Evolutionary conservation across 2,113 vertebrate species (phyloP).

Genomic region (Pao palembangensis): DNA sequence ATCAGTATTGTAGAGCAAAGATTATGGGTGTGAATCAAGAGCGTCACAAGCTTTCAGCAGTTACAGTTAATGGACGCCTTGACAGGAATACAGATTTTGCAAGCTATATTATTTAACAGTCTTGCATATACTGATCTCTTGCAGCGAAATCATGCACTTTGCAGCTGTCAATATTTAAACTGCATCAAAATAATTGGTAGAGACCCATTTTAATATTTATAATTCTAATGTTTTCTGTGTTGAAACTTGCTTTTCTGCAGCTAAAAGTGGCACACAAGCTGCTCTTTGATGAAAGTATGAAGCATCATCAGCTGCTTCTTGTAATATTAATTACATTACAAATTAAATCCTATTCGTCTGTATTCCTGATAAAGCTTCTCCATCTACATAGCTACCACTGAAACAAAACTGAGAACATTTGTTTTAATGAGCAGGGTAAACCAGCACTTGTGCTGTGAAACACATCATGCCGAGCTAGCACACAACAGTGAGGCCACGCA

Average conservation of each 20-base stretch:
- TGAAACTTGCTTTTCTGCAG: conserved; percentile 16
- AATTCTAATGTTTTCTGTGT: background rate
- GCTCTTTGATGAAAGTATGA: conserved; percentile 7
- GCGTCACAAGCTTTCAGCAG: too few relatives aligned
- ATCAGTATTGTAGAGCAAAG: too few relatives aligned
- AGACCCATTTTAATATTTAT: conserved; percentile 1
- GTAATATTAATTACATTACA: conserved; percentile 1
- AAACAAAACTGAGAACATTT: background rate
- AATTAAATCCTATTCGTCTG: background rate
- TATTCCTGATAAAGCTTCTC: too few relatives aligned
- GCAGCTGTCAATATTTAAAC: conserved; percentile 2
- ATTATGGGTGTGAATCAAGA: too few relatives aligned
- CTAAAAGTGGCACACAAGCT: conserved; percentile 2
- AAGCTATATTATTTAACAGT: too few relatives aligned
- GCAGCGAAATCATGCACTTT: background rate
- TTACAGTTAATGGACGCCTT: too few relatives aligned
- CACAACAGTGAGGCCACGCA: background rate
- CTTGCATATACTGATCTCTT: too few relatives aligned
- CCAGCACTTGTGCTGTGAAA: background rate
- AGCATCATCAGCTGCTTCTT: conserved; percentile 1
- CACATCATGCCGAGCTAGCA: background rate
- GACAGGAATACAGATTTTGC: too few relatives aligned
- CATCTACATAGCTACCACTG: too few relatives aligned
- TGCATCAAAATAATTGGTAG: background rate
- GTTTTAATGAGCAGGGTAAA: background rate